phyloP scores from a whole-genome alignment of 2,113 vertebrate genomes.

The Loxodonta africana region DNA sequence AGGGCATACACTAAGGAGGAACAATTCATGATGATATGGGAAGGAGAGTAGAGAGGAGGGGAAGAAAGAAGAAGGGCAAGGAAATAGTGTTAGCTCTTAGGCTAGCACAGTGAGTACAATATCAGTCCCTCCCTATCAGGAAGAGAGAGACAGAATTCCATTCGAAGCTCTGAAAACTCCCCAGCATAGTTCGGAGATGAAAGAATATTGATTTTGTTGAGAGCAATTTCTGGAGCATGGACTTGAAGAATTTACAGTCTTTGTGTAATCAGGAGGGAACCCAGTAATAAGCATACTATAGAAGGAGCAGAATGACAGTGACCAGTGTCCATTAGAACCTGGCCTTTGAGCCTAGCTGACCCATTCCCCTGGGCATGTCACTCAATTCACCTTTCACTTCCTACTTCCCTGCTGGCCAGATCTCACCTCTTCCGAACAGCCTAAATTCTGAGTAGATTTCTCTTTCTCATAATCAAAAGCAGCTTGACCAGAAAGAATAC shows the following conservation, averaged over 20 bases:
- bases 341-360: conserved; percentile 20
- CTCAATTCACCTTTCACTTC: neutral
- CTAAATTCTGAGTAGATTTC: neutral
- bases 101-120: neutral
- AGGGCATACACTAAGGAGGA: neutral
- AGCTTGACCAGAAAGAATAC: conserved; percentile 59
- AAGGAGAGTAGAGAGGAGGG: neutral
- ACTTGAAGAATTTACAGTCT: neutral
- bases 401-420: neutral
- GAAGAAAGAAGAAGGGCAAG: neutral
- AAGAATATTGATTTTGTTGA: neutral
- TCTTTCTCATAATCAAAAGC: conserved; percentile 65
- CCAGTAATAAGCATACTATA: neutral
- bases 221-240: conserved; percentile 24
- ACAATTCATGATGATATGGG: neutral
- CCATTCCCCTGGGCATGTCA: neutral
- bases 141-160: neutral
- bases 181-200: neutral
- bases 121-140: neutral
- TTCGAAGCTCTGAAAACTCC: conserved; percentile 27
- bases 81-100: neutral
- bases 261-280: neutral
- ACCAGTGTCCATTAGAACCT: neutral
- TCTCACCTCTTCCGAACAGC: conserved; percentile 12
- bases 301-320: neutral